phyloP scores from a whole-genome alignment of 92 coral and sea anemone genomes.

The Actinostola sp. region DNA sequence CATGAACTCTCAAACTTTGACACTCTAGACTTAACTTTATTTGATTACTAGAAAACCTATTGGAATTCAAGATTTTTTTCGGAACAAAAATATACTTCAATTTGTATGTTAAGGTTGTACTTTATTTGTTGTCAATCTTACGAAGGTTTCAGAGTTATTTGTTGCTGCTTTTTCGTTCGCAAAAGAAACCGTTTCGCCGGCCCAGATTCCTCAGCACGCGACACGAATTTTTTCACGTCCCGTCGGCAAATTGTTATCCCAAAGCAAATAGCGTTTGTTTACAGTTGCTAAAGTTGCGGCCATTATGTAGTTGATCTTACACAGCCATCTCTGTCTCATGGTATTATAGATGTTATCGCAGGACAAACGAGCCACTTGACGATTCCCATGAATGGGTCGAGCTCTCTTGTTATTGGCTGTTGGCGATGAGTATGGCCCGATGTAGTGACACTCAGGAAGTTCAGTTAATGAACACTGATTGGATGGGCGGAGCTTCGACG shows the following conservation, averaged over 20 bases:
- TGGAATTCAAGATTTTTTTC: no score
- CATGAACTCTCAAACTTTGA: no score
- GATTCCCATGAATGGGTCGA: conserved; percentile 2
- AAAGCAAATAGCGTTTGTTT: conserved; percentile 18
- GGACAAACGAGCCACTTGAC: conserved; percentile 16
- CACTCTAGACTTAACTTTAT: no score
- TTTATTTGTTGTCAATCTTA: no score
- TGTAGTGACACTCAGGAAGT: conserved; percentile 36
- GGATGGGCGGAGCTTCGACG: conserved; percentile 93
- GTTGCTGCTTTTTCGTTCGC: no score
- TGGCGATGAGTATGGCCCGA: conserved; percentile 15
- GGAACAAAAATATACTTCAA: no score
- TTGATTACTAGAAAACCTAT: no score
- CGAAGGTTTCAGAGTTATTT: no score
- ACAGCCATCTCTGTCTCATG: conserved; percentile 1
- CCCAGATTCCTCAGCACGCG: background rate
- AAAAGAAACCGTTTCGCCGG: no score
- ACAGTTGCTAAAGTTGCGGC: conserved; percentile 2
- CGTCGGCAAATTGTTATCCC: conserved; percentile 32
- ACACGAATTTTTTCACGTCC: conserved; percentile 8
- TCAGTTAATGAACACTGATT: conserved; percentile 91
- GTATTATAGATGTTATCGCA: conserved; percentile 38
- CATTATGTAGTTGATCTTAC: conserved; percentile 13
- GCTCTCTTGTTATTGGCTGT: conserved; percentile 3
- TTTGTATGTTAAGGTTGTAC: no score